These are phyloP conservation scores for Chelonoidis abingdonii DNA, from an alignment of 2,113 vertebrate species.

Conservation along the genomic window DNA sequence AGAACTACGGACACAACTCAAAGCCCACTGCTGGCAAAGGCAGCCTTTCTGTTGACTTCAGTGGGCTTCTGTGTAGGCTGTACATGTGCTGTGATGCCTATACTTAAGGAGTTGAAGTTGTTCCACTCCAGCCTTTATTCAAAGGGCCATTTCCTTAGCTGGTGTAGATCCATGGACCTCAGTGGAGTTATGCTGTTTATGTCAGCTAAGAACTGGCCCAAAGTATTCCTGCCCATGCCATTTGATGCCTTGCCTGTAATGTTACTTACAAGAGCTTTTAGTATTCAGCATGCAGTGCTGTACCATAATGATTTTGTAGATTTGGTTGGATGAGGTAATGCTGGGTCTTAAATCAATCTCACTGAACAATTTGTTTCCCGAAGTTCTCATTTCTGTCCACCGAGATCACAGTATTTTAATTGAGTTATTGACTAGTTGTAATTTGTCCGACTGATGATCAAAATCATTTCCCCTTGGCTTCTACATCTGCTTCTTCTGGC, in stretches of 20 bases:
- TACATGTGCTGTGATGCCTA: neutral
- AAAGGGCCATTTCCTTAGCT: neutral
- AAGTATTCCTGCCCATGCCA: neutral
- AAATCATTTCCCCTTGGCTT: neutral
- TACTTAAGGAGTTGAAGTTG: neutral
- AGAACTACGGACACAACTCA: neutral
- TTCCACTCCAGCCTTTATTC: neutral
- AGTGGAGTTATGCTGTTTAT: neutral
- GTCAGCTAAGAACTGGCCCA: neutral
- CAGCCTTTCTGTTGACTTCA: neutral
- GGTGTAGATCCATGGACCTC: neutral
- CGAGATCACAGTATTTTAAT: neutral
- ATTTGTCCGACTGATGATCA: neutral
- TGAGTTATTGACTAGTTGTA: neutral
- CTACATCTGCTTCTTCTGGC: neutral
- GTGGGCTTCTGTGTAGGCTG: neutral
- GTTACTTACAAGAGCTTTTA: neutral
- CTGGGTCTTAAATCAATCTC: neutral
- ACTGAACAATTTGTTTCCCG: neutral
- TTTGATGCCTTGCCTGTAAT: neutral
- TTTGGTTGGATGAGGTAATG: neutral
- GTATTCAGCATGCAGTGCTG: neutral
- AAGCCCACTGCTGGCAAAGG: neutral
- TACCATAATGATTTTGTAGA: neutral
- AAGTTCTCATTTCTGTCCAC: neutral